Evolutionary conservation across 1,140 invertebrate genomes (phyloP).

Genomic region (Pachyrhynchus sulphureomaculatus): DNA sequence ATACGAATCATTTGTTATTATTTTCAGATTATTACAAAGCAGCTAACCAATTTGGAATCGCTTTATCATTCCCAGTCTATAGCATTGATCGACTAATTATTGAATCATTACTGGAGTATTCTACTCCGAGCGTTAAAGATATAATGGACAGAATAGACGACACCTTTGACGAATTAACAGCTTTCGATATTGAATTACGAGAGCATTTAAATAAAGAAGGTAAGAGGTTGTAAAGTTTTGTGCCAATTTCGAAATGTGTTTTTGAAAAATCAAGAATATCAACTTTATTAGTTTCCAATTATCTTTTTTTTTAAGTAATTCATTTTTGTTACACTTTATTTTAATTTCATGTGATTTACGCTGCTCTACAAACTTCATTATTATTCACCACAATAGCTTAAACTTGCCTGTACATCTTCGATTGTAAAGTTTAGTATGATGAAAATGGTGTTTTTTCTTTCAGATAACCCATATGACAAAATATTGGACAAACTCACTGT

Average conservation of each 20-base stretch:
- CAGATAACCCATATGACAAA: constrained; percentile 34
- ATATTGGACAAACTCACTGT: constrained; percentile 31
- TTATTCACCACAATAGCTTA: too few relatives aligned
- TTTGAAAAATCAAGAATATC: too few relatives aligned
- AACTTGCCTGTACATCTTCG: too few relatives aligned
- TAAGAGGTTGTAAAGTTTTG: too few relatives aligned
- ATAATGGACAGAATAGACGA: constrained; percentile 38
- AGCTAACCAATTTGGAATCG: constrained; percentile 35
- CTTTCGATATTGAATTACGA: constrained; percentile 8
- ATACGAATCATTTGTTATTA: too few relatives aligned
- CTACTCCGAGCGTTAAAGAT: constrained; percentile 25
- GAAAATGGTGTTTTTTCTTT: not conserved
- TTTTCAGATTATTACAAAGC: constrained; percentile 37
- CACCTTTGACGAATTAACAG: constrained; percentile 12
- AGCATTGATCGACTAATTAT: constrained; percentile 40
- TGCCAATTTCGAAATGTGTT: too few relatives aligned
- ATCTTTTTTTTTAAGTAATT: too few relatives aligned
- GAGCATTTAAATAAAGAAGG: constrained; percentile 14
- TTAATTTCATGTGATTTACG: too few relatives aligned
- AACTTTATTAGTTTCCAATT: too few relatives aligned
- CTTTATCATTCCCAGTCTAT: constrained; percentile 31
- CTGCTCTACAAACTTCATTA: too few relatives aligned
- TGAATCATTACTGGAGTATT: constrained; percentile 34
- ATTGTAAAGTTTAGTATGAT: too few relatives aligned
- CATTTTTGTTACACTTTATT: too few relatives aligned